Evolutionary conservation across 2,888 invertebrate species (phyloP).

Genomic region (Ditula angustiorana): DNA sequence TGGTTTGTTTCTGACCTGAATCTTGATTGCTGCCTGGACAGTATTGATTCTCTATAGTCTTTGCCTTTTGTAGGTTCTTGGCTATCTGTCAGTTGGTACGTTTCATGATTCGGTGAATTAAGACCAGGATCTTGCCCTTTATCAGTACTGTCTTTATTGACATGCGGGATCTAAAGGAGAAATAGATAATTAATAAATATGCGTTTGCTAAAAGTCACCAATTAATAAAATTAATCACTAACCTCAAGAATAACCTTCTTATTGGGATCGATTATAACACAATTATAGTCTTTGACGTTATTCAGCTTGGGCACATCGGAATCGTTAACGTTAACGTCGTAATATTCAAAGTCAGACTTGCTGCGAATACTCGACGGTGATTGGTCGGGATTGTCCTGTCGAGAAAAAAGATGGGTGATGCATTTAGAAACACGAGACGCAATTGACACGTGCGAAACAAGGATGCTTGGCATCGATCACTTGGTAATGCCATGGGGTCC

Average conservation of each 20-base stretch:
- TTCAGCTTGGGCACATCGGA: conserved; percentile 1
- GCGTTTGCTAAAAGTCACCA: no score
- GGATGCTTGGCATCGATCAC: no score
- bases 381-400: background rate
- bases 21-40: background rate
- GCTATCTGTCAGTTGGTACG: background rate
- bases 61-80: background rate
- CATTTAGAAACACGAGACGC: no score
- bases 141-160: background rate
- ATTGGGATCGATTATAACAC: conserved; percentile 8
- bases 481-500: no score
- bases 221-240: background rate
- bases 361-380: background rate
- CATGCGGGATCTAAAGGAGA: background rate
- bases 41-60: background rate
- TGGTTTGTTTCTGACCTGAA: background rate
- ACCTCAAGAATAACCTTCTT: conserved; percentile 10
- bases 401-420: no score
- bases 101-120: background rate
- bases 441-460: no score
- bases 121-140: background rate
- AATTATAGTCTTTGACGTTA: conserved; percentile 12
- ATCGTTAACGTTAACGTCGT: background rate
- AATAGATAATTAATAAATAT: background rate
- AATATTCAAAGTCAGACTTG: background rate